Percentiles rank a stretch among this genome's conserved stretches.
phyloP scores from a whole-genome alignment of 2,113 vertebrate genomes.

The Camarhynchus parvulus region DNA sequence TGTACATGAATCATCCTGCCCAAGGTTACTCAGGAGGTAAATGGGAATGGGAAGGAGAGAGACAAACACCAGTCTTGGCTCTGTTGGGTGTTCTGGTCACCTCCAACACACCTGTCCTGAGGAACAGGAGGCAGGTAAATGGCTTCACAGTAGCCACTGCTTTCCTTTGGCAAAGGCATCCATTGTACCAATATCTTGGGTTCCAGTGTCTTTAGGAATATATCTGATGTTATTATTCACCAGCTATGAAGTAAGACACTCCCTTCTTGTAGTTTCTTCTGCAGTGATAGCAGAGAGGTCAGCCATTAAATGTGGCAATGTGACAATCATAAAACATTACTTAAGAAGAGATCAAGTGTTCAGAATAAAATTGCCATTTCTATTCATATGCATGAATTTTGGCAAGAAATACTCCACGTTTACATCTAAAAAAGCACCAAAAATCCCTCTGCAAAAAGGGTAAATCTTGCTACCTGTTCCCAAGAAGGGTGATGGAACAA shows the following conservation, averaged over 20 bases:
- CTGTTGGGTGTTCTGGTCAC: neutral
- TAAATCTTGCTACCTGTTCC: neutral
- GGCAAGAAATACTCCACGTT: neutral
- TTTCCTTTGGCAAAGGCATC: neutral
- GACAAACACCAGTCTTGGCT: neutral
- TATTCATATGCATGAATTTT: neutral
- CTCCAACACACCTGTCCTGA: neutral
- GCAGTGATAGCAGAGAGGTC: neutral
- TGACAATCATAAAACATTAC: neutral
- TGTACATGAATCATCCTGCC: neutral
- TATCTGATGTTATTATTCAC: neutral
- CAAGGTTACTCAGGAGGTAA: neutral
- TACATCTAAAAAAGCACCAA: neutral
- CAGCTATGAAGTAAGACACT: neutral
- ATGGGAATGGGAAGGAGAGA: neutral
- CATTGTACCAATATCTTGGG: neutral
- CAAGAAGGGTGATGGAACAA: neutral
- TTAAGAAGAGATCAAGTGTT: neutral
- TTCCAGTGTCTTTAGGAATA: neutral
- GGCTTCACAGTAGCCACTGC: neutral
- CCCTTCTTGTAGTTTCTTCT: neutral
- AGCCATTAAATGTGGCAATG: neutral
- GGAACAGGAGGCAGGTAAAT: neutral
- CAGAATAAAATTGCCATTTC: neutral
- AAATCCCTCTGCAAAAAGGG: neutral